Conservation (phyloP, 1,140 invertebrate genomes). For the Hycleus cichorii region DNA sequence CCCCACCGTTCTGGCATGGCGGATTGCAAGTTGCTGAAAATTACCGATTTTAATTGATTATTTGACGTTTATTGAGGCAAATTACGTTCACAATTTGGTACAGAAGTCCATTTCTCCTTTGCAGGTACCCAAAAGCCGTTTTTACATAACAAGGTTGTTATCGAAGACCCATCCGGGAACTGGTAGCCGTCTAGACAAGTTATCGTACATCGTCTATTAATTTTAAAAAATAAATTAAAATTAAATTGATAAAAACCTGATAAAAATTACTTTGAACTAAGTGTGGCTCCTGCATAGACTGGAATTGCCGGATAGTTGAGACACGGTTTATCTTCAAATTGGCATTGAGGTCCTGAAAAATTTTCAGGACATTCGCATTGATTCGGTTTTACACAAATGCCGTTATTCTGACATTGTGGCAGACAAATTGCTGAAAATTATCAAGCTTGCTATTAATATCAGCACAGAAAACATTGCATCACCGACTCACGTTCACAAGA, state of each 20-base stretch:
- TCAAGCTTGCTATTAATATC: background rate
- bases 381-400: conserved; percentile 64
- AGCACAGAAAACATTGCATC: background rate
- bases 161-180: conserved; percentile 57
- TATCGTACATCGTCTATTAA: conserved; percentile 52
- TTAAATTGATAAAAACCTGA: background rate
- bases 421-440: conserved; percentile 59
- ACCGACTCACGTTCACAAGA: conserved; percentile 53
- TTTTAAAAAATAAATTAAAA: conserved; percentile 1
- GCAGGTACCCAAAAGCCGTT: conserved; percentile 57
- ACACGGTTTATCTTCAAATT: conserved; percentile 64
- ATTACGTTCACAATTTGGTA: conserved; percentile 60
- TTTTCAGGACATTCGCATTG: conserved; percentile 63
- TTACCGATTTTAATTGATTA: too few relatives aligned
- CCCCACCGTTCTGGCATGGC: conserved; percentile 66
- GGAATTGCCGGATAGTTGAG: conserved; percentile 56
- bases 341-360: conserved; percentile 66
- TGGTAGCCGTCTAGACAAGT: conserved; percentile 53
- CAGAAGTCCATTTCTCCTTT: conserved; percentile 47
- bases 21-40: conserved; percentile 49
- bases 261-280: conserved; percentile 42
- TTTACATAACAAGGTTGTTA: conserved; percentile 54
- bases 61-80: background rate
- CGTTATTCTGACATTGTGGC: conserved; percentile 68
- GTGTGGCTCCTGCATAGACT: conserved; percentile 55